Evolutionary conservation across 2,888 invertebrate genomes (phyloP), one percentile per base, ranked within the genome.

Genomic region (Drosophila kuntzei): DNA sequence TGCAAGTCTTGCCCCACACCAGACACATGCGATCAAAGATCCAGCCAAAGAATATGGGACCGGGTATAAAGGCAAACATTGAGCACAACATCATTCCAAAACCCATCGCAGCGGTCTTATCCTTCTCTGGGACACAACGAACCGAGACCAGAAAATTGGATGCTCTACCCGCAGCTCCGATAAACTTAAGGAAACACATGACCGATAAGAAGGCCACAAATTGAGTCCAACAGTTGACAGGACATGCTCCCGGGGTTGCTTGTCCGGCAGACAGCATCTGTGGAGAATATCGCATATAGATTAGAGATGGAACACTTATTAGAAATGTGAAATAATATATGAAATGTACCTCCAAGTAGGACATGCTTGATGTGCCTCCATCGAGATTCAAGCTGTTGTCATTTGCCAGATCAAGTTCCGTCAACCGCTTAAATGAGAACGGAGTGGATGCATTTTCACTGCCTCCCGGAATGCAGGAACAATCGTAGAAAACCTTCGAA

Each of bases 1-100:
- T 93, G 84, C 95, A 96, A 3, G 95, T 95, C 89, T 95, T 95
- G 11, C 95, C 95, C 96, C 96, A 96, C 12, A 96, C 95, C 25
- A 95, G 90, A 80, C 96, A 96, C 7, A 95, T 94, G 37, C 89
- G 89, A 80, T 92, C 92, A 80, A 96, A 93, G 58, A 96, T 94
- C 81, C 94, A 95, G 57, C 96, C 96, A 83, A 96, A 96, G 62
- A 96, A 93, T 74, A 96, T 95, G 0, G 96, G 96, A 49, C 95
- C 95, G 0, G 96, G 96, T 78, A 96, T 95, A 83, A 96, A 95
- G 9, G 95, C 95, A 79, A 95, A 94, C 60, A 95, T 92, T 70
- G 95, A 95, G 93, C 95, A 94, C 79, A 95, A 93, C 90, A 94
- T 95, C 74, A 95, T 92, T 25, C 95, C 94, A 63, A 95, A 94